Evolutionary conservation across 2,888 invertebrate species (phyloP), one percentile per base, ranked within the genome.

Genomic region (Digitonthophagus gazella): DNA sequence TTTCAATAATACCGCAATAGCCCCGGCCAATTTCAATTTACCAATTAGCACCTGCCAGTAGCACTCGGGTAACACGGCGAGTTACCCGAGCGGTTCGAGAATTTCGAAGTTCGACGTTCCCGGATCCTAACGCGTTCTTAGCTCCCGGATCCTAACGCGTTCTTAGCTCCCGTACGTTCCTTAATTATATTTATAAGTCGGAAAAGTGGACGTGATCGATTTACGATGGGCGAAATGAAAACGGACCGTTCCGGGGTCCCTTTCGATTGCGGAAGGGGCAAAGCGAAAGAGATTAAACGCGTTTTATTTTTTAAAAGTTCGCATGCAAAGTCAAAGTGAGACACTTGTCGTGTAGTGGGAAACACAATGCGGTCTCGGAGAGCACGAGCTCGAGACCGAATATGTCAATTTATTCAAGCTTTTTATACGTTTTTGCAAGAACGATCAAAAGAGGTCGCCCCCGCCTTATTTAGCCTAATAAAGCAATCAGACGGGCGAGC

Each of bases 381-480:
- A 57, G 63, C 55, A 63, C 66, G 55, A 58, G 55, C 58, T 15
- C 71, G 73, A 74, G 78, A 78, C 78, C 77, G 78, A 78, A 78
- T 76, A 77, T 76, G 77, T 77, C 77, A 77, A 77, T 78, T 78
- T 78, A 78, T 78, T 77, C 78, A 76, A 76, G 76, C 75, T 78
- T 78, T 78, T 77, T 44, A 44, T 44, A 44, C 28, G 28, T 44
- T 44, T 44, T 44, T 44, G 28, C 28, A 44, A 44, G 28, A 44
- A 44, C 28, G 28, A 61, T 18, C 15, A 61, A 20, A 18, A 61
- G 61, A 61, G 61, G 19, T 61, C 61, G 18, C 61, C 8, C 20
- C 6, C 20, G 19, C 61, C 20, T 61, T 20, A 20, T 61, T 61
- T 19, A 19, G 61, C 61, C 61, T 61, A 61, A 61, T 61, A 61